Evolutionary conservation across 2,113 vertebrate species (phyloP).

Genomic region (Callocephalon fimbriatum): DNA sequence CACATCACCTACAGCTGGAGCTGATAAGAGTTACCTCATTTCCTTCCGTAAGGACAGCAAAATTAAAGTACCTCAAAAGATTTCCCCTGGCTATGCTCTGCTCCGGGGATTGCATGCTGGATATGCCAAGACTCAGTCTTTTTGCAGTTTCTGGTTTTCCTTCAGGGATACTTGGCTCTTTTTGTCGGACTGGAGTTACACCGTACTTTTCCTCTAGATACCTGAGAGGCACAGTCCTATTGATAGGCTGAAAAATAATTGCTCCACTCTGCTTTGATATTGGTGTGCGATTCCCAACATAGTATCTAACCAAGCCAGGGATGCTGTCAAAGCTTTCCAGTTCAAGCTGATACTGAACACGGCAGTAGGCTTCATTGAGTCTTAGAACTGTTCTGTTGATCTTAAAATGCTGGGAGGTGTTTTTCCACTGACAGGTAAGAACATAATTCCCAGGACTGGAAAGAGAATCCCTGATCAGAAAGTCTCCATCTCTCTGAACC

Average conservation of each 20-base stretch:
- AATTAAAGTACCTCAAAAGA: slow-evolving; percentile 84
- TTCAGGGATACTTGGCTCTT: slow-evolving; percentile 56
- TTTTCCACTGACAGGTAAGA: slow-evolving; percentile 95
- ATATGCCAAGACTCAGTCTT: slow-evolving; percentile 87
- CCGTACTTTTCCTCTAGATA: slow-evolving; percentile 92
- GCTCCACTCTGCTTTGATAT: slow-evolving; percentile 92
- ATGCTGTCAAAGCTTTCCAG: slow-evolving; percentile 92
- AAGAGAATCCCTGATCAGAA: slow-evolving; percentile 93
- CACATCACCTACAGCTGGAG: neutral
- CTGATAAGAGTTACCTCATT: neutral
- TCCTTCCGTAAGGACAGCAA: neutral
- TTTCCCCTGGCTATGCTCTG: slow-evolving; percentile 74
- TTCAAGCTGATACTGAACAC: slow-evolving; percentile 92
- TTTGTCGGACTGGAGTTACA: slow-evolving; percentile 54
- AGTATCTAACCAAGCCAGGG: slow-evolving; percentile 91
- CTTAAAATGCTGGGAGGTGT: slow-evolving; percentile 94
- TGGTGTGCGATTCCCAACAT: slow-evolving; percentile 92
- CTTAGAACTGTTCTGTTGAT: slow-evolving; percentile 88
- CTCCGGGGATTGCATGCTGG: slow-evolving; percentile 77
- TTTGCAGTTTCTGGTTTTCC: slow-evolving; percentile 78
- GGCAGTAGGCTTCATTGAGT: slow-evolving; percentile 91
- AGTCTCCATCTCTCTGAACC: slow-evolving; percentile 93
- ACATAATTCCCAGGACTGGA: slow-evolving; percentile 95
- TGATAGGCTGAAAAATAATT: slow-evolving; percentile 96
- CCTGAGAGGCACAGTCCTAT: slow-evolving; percentile 89